Percentiles rank a stretch among this genome's conserved stretches.
Evolutionary conservation across 2,113 vertebrate genomes (phyloP).

Genomic region (Rhineura floridana): DNA sequence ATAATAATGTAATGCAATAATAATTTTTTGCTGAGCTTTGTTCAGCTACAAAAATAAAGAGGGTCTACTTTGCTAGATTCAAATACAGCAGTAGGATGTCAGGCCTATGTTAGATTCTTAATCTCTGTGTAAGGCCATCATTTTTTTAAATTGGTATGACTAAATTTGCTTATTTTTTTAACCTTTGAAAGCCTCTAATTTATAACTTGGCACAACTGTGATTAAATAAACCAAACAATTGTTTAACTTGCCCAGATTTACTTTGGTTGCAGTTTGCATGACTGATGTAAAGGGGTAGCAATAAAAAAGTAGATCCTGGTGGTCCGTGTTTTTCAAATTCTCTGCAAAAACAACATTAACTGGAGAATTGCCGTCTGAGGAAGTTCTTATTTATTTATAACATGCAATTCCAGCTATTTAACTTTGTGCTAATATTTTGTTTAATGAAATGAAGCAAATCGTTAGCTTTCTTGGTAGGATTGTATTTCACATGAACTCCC

Average conservation of each 20-base stretch:
- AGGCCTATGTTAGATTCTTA: background rate
- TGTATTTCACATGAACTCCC: constrained; percentile 13
- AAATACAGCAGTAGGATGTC: background rate
- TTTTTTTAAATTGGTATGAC: background rate
- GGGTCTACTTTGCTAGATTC: background rate
- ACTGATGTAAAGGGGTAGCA: background rate
- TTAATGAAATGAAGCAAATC: constrained; percentile 41
- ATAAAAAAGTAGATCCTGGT: background rate
- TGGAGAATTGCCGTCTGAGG: background rate
- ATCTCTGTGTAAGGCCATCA: background rate
- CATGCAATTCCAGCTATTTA: constrained; percentile 20
- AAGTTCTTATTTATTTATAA: background rate
- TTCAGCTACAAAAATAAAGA: background rate
- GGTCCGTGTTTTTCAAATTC: background rate
- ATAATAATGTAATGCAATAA: background rate
- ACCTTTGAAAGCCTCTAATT: background rate
- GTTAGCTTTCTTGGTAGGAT: constrained; percentile 55
- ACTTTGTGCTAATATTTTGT: constrained; percentile 31
- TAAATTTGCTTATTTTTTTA: background rate
- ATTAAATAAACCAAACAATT: background rate
- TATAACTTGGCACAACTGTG: constrained; percentile 1
- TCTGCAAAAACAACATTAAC: background rate
- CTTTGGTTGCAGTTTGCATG: background rate
- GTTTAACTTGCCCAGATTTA: background rate
- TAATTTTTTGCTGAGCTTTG: background rate